Conservation (phyloP, 1,140 invertebrate species). For the Ceratitis capitata region DNA sequence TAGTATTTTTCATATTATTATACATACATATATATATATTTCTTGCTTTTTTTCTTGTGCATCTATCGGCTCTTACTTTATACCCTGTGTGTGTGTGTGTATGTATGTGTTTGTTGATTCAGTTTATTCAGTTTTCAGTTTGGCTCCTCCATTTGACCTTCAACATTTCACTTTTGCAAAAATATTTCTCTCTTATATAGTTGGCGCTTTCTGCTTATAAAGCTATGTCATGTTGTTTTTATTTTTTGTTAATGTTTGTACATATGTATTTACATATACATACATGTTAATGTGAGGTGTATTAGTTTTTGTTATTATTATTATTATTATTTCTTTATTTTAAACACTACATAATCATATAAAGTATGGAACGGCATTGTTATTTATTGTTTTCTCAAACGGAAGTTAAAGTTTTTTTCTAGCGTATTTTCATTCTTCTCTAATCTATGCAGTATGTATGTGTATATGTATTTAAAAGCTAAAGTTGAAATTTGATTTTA, state of each 20-base stretch:
- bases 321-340: neutral
- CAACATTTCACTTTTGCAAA: conserved; percentile 30
- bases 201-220: neutral
- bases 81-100: neutral
- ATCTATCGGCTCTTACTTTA: neutral
- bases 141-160: neutral
- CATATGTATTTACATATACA: neutral
- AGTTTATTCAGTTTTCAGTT: neutral
- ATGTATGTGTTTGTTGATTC: neutral
- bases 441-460: neutral
- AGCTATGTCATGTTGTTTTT: neutral
- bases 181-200: neutral
- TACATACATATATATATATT: neutral
- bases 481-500: neutral
- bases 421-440: conserved; percentile 3
- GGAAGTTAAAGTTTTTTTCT: conserved; percentile 39
- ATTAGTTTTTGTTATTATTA: neutral
- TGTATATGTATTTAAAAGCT: neutral
- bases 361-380: conserved; percentile 40
- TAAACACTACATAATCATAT: conserved; percentile 36
- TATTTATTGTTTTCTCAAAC: conserved; percentile 40
- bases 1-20: too few species aligned
- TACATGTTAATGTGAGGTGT: neutral
- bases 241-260: neutral
- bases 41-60: neutral